Percentiles rank a stretch among this genome's conserved stretches.
phyloP scores from a whole-genome alignment of 2,797 vertebrate species.

The Sebastes melanostomus region DNA sequence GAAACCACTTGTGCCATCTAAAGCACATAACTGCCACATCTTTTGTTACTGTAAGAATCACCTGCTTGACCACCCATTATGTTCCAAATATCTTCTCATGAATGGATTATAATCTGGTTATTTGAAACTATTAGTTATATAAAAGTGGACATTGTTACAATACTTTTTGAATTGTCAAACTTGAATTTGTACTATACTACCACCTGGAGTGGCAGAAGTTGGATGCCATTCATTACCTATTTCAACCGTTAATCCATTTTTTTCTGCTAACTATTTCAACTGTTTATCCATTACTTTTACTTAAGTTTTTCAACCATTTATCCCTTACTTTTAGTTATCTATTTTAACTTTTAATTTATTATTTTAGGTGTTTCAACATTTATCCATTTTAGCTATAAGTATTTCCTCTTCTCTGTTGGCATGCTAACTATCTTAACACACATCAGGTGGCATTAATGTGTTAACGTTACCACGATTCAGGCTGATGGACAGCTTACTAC shows the following conservation, averaged over 20 bases:
- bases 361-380: no score
- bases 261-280: neutral
- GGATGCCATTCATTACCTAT: neutral
- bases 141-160: neutral
- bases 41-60: neutral
- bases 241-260: neutral
- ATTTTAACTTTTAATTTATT: neutral
- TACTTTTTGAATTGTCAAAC: neutral
- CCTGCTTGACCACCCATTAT: neutral
- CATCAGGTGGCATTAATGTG: neutral
- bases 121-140: neutral
- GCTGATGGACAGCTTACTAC: neutral
- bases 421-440: neutral
- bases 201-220: neutral
- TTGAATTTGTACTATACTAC: neutral
- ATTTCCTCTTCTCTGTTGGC: neutral
- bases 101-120: neutral
- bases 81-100: neutral
- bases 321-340: neutral
- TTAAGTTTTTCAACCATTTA: neutral
- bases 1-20: constrained; percentile 9
- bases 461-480: neutral
- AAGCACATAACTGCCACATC: neutral
- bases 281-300: neutral
- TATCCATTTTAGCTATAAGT: neutral